These are phyloP conservation scores for Andinoacara biseriatus DNA, from an alignment of 2,113 vertebrate genomes.

Conservation along the genomic window DNA sequence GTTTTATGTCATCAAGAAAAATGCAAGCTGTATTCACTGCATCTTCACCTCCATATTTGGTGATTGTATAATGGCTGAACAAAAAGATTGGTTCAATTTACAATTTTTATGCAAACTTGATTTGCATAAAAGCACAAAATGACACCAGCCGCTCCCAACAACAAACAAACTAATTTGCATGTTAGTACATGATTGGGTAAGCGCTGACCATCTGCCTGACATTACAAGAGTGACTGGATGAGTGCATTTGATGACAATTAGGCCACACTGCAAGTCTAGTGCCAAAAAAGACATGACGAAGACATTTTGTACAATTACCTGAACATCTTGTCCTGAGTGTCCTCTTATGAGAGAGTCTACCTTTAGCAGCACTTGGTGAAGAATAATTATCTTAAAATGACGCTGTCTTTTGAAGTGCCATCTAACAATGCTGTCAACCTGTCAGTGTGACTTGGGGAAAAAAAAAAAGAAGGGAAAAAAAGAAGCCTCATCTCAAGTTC, in stretches of 20 bases:
- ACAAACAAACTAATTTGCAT: slow-evolving; percentile 35
- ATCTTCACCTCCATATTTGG: background rate
- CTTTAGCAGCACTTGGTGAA: slow-evolving; percentile 19
- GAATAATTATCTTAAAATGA: slow-evolving; percentile 7
- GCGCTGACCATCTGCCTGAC: slow-evolving; percentile 1
- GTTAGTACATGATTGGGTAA: slow-evolving; percentile 22
- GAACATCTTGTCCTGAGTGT: background rate
- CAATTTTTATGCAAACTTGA: slow-evolving; percentile 14
- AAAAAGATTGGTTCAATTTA: background rate
- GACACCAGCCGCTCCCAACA: background rate
- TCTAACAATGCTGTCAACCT: slow-evolving; percentile 3
- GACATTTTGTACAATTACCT: slow-evolving; percentile 21
- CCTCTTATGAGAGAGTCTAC: background rate
- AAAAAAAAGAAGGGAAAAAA: background rate
- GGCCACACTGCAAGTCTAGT: slow-evolving; percentile 1
- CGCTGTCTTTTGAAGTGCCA: background rate
- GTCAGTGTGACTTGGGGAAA: background rate
- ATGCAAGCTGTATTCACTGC: slow-evolving; percentile 12
- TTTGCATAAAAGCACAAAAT: slow-evolving; percentile 53
- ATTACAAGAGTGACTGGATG: background rate
- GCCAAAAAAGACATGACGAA: background rate
- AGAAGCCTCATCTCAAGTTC: background rate
- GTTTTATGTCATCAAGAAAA: background rate
- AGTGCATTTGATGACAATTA: slow-evolving; percentile 13
- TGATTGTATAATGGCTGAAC: background rate